Base-by-base conservation (phyloP, 2,888 invertebrate genomes). In the Eupithecia vulgata region DNA sequence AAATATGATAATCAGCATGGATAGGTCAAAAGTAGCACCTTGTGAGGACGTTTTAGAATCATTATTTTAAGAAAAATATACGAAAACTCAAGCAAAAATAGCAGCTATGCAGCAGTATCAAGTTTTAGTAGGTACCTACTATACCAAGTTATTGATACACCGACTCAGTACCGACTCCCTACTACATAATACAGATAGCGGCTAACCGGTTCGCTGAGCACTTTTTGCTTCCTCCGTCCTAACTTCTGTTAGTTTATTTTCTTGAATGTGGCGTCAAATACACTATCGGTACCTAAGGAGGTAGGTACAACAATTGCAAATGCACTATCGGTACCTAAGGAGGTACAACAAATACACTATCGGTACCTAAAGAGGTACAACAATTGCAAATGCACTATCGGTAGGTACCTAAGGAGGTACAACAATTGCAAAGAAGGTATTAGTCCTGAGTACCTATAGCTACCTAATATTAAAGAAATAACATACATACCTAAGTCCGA, bases 21-120 rank as follows among this genome's bases (percentile, higher is more conserved):
- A n/a, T 65, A 82, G 81, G 84, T 82, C 80, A 76, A 70, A 71
- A 62, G 73, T 79, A 81, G 74, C 83, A 82, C 77, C 81, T 83
- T 81, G 76, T 68, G 17, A 45, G 69, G 76, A 77, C 73, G 70
- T 70, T 59, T 61, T 65, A 35, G 62, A 71, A 67, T 37, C 21
- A 71, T 71, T 42, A 74, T 67, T 71, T 66, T 10, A 42, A 40
- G 5, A 67, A 65, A 74, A 74, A 67, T 62, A 64, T 5, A 64
- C 71, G 25, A 69, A 71, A 74, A 68, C 52, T 34, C 34, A 37
- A 66, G 66, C 59, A 59, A 74, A 74, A 68, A 59, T 68, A 34
- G 52, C 52, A 68, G 61, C 65, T 61, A 52, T 66, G 68, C 35
- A 30, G 62, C 45, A 66, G n/a, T 64, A 57, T 17, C 45, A 67